These are phyloP conservation scores for Cirrhinus mrigala DNA, from an alignment of 2,797 vertebrate species.

Conservation along the genomic window DNA sequence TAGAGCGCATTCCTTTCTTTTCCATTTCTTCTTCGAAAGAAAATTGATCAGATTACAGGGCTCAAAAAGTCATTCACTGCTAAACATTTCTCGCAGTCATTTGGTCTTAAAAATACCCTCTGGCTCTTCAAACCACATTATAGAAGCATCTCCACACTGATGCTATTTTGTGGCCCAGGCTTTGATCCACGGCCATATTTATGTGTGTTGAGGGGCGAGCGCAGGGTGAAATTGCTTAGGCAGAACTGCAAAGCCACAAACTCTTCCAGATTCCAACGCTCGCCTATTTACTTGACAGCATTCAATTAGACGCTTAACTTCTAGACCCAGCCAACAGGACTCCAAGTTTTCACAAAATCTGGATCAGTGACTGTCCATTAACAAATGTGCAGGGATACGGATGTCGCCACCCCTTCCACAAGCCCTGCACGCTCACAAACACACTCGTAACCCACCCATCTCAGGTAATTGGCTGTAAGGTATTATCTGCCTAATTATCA, in stretches of 20 bases:
- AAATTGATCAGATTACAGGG: constrained; percentile 26
- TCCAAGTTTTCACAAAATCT: background rate
- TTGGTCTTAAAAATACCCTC: constrained; percentile 25
- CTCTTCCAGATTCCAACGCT: constrained; percentile 44
- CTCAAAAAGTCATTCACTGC: constrained; percentile 8
- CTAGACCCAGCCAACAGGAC: background rate
- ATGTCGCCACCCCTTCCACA: constrained; percentile 44
- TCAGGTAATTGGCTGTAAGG: constrained; percentile 67
- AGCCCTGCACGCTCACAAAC: constrained; percentile 11
- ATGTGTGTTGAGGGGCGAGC: constrained; percentile 32
- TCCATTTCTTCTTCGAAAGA: constrained; percentile 5
- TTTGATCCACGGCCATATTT: constrained; percentile 46
- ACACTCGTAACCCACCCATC: constrained; percentile 45
- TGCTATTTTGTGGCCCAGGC: constrained; percentile 38
- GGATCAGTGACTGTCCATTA: constrained; percentile 12
- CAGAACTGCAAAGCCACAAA: constrained; percentile 40
- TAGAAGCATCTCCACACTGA: constrained; percentile 41
- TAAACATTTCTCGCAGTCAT: constrained; percentile 13
- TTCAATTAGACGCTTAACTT: constrained; percentile 35
- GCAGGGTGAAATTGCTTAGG: constrained; percentile 40
- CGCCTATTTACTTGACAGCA: constrained; percentile 40
- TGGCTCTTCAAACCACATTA: constrained; percentile 38
- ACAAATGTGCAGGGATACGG: constrained; percentile 27
- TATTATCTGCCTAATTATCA: constrained; percentile 70
- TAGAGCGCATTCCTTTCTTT: constrained; percentile 20